Base-by-base conservation (phyloP, 64 coral and sea anemone species). In the Montipora efflorescens region DNA sequence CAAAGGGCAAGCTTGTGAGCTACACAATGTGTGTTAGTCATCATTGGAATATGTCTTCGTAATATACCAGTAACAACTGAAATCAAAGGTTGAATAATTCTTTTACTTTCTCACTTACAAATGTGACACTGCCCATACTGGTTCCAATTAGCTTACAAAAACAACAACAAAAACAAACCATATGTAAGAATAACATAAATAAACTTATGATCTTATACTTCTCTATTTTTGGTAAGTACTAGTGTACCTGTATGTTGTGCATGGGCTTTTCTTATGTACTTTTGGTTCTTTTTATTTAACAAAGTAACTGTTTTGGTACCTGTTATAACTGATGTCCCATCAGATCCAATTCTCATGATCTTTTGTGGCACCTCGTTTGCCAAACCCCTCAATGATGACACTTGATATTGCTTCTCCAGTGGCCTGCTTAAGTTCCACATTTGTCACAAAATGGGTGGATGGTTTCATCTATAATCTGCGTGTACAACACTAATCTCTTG, bases 301-400 rank as follows among this genome's bases (percentile, higher is more conserved):
- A 81, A 82, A 61, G 52, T 67, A 91, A 66, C 90, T 82, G 77
- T 91, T 52, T 91, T 59, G 79, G 79, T 91, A 8, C 44, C 90
- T 25, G 59, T 91, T 64, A 82, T 91, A 66, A 91, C 78, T 80
- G 77, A 81, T 69, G 78, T 78, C 53, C 90, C 78, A 49, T 82
- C 90, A 52, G 90, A 82, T 51, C 90, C 90, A 66, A 75, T 72
- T 49, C 90, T 91, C 79, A 73, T 91, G 67, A 91, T 91, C 90
- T 91, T 91, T 59, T 91, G 44, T 52, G 90, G 71, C 58, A 70
- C 77, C 78, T 91, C 78, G 51, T 48, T 69, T 82, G 45, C 79
- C 59, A 55, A 80, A 71, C 90, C 81, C 89, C 14, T 67, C 23
- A 58, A 91, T 81, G 47, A 91, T 15, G 36, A 79, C 77, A 91